Evolutionary conservation across 2,113 vertebrate species (phyloP).

Genomic region (Plectropomus leopardus): DNA sequence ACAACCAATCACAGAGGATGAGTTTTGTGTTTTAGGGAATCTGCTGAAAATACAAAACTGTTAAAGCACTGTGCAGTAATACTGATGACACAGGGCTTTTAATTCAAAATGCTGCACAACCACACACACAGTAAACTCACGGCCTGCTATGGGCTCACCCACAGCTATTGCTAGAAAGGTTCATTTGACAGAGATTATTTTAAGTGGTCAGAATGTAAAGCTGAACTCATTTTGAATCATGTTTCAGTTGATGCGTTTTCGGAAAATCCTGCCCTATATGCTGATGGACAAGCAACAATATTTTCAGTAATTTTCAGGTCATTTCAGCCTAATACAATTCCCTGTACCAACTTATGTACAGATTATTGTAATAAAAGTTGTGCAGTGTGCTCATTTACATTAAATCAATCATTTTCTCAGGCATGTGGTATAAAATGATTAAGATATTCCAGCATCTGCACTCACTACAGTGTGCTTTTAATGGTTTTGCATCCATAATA

Average conservation of each 20-base stretch:
- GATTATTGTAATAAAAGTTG: slow-evolving; percentile 18
- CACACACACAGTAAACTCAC: slow-evolving; percentile 41
- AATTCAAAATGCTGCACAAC: slow-evolving; percentile 74
- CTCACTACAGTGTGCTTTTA: background rate
- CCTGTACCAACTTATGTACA: background rate
- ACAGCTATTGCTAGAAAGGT: slow-evolving; percentile 30
- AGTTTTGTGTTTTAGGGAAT: slow-evolving; percentile 85
- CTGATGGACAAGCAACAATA: background rate
- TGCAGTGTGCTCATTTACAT: slow-evolving; percentile 19
- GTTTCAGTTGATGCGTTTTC: background rate
- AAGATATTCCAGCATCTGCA: background rate
- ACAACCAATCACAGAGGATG: slow-evolving; percentile 80
- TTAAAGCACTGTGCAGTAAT: slow-evolving; percentile 74
- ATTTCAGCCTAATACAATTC: background rate
- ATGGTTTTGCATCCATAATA: background rate
- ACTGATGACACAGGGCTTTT: slow-evolving; percentile 84
- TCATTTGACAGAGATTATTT: slow-evolving; percentile 33
- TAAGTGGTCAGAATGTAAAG: slow-evolving; percentile 3
- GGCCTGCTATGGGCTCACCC: slow-evolving; percentile 13
- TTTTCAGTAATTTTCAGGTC: background rate
- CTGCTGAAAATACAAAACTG: slow-evolving; percentile 88
- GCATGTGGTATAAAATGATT: background rate
- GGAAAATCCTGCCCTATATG: background rate
- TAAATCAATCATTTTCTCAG: slow-evolving; percentile 14
- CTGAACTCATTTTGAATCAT: background rate